Percentiles rank a stretch among this genome's conserved stretches.
These are phyloP conservation scores for Eristalis intricaria DNA, from an alignment of 2,888 invertebrate species.

Conservation along the genomic window DNA sequence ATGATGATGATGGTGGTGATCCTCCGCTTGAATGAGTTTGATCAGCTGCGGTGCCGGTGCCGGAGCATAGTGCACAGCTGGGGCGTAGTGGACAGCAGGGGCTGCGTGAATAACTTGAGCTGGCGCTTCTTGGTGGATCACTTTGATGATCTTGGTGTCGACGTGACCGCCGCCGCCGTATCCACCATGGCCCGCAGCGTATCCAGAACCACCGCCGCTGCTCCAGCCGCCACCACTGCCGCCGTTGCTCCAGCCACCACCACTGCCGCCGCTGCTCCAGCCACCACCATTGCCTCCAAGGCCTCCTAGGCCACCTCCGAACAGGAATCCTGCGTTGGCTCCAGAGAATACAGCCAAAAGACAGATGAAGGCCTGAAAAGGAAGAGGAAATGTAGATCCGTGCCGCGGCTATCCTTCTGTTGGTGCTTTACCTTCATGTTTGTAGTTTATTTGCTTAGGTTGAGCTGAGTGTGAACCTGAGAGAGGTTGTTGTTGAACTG, in stretches of 20 bases:
- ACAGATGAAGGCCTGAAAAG: slow-evolving; percentile 49
- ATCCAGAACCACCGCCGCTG: not conserved
- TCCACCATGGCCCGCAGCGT: not conserved
- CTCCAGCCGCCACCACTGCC: slow-evolving; percentile 6
- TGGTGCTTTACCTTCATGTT: slow-evolving; percentile 49
- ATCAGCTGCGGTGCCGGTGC: slow-evolving; percentile 25
- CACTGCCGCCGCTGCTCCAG: not conserved
- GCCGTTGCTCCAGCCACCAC: slow-evolving; percentile 10
- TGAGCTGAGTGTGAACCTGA: not conserved
- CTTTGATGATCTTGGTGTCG: slow-evolving; percentile 16
- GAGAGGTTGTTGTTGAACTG: slow-evolving; percentile 41
- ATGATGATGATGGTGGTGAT: slow-evolving; percentile 39
- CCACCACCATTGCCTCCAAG: slow-evolving; percentile 17
- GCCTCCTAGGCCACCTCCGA: slow-evolving; percentile 32
- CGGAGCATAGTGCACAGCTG: not conserved
- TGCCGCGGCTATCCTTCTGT: not conserved
- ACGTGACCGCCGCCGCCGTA: not conserved
- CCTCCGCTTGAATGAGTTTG: slow-evolving; percentile 45
- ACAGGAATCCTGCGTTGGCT: slow-evolving; percentile 59
- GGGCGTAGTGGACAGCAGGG: not conserved
- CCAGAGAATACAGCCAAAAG: slow-evolving; percentile 48
- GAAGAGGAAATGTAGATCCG: not conserved
- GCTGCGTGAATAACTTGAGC: slow-evolving; percentile 28
- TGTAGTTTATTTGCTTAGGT: slow-evolving; percentile 44
- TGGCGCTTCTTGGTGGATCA: slow-evolving; percentile 42